Evolutionary conservation across 53 echinoderm and acorn worm genomes (phyloP).

Genomic region (Holothuria scabra): DNA sequence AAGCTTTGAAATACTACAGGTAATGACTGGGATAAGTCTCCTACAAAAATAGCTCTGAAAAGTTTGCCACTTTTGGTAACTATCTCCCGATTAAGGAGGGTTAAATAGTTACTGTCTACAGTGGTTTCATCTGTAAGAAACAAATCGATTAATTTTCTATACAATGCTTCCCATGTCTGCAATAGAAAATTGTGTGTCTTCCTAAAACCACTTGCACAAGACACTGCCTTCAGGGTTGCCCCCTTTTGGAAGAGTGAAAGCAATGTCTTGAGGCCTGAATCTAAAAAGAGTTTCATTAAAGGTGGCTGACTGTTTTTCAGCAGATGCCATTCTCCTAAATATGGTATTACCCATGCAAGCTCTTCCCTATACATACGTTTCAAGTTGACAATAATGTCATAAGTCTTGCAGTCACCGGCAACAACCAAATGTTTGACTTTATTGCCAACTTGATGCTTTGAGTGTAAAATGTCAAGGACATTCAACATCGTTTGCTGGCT

Average conservation of each 20-base stretch:
- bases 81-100: neutral
- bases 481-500: constrained; percentile 40
- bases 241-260: constrained; percentile 28
- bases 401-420: constrained; percentile 53
- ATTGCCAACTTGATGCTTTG: constrained; percentile 43
- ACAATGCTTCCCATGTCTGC: constrained; percentile 42
- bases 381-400: constrained; percentile 42
- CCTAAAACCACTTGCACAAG: constrained; percentile 29
- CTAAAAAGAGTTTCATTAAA: constrained; percentile 40
- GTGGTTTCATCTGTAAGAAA: constrained; percentile 7
- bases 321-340: constrained; percentile 77
- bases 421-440: constrained; percentile 30
- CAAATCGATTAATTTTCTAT: neutral
- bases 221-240: neutral
- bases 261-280: constrained; percentile 46
- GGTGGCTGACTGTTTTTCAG: constrained; percentile 70
- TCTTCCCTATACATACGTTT: constrained; percentile 30
- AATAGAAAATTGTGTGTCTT: constrained; percentile 28
- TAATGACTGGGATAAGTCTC: neutral
- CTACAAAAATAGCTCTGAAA: neutral
- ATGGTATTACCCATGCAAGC: constrained; percentile 68
- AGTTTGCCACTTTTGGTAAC: neutral
- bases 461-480: constrained; percentile 29
- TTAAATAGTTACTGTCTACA: neutral
- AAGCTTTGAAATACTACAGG: neutral